Evolutionary conservation across 2,113 vertebrate species (phyloP), one percentile per base, ranked within the genome.

Genomic region (Triplophysa dalaica): DNA sequence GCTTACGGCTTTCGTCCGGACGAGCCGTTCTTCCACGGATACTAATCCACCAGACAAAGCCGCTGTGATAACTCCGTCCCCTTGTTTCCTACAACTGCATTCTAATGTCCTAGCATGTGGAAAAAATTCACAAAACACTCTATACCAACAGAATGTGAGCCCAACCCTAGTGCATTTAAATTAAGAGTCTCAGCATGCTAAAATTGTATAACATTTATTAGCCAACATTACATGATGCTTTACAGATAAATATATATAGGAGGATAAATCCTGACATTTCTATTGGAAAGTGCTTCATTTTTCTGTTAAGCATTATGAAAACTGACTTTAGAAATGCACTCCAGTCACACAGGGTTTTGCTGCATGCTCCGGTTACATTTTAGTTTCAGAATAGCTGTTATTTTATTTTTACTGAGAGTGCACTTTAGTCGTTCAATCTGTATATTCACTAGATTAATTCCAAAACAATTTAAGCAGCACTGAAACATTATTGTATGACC

Each of bases 1-100:
- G 96, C 96, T 0, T 98, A 98, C 0, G 96, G 97, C 67, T 98
- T 94, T 84, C 94, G 95, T 78, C 95, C 95, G 0, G 96, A 98
- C 6, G 96, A 98, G n/a, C 93, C 93, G 0, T 95, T 92, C 83
- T 95, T 93, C 90, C 96, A 95, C 22, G 81, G 93, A 86, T 95
- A 89, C 6, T 93, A 93, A 22, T 84, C 91, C 13, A 63, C 78
- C 0, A 91, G 92, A 63, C 95, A 90, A 86, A 85, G 50, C 22
- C 33, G 1, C 24, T n/a, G 9, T 17, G 1, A 12, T 16, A 16
- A 41, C 21, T 5, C 4, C 24, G 3, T 54, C 64, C 21, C 4
- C 19, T n/a, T 13, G 12, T 17, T 62, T 3, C 2, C 50, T 12
- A 33, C 60, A 72, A 75, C n/a, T 17, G 16, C 3, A 74, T 29